A percentile compares a stretch with the other conserved stretches of the same genome.
phyloP scores from a whole-genome alignment of 2,113 vertebrate species.

The Ovis canadensis region DNA sequence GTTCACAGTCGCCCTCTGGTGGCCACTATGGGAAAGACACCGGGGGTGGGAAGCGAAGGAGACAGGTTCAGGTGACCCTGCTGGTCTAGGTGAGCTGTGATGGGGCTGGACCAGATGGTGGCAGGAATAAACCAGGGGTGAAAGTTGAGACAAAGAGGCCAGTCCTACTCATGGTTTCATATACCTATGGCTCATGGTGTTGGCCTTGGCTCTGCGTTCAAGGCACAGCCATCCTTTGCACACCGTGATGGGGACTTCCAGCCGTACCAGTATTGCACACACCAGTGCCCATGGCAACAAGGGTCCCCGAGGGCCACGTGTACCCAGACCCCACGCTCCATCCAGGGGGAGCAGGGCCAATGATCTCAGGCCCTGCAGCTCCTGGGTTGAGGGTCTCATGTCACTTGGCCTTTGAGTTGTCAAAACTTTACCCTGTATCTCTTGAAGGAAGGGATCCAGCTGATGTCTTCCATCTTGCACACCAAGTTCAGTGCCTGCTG shows the following conservation, averaged over 20 bases:
- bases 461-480: background rate
- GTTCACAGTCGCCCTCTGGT: background rate
- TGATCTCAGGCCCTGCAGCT: background rate
- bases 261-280: rapidly evolving
- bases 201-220: background rate
- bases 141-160: background rate
- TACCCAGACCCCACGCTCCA: background rate
- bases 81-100: too few species aligned
- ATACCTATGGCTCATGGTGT: background rate
- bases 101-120: background rate
- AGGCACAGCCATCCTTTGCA: background rate
- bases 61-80: background rate
- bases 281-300: background rate
- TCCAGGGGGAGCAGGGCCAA: background rate
- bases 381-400: background rate
- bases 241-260: rapidly evolving
- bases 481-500: background rate
- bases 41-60: background rate
- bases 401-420: background rate
- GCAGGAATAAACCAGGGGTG: background rate
- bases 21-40: background rate
- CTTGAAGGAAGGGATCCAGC: background rate
- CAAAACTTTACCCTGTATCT: background rate
- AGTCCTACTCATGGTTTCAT: background rate
- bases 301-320: rapidly evolving